phyloP scores from a whole-genome alignment of 64 coral and sea anemone species.

The Pocillopora damicornis region DNA sequence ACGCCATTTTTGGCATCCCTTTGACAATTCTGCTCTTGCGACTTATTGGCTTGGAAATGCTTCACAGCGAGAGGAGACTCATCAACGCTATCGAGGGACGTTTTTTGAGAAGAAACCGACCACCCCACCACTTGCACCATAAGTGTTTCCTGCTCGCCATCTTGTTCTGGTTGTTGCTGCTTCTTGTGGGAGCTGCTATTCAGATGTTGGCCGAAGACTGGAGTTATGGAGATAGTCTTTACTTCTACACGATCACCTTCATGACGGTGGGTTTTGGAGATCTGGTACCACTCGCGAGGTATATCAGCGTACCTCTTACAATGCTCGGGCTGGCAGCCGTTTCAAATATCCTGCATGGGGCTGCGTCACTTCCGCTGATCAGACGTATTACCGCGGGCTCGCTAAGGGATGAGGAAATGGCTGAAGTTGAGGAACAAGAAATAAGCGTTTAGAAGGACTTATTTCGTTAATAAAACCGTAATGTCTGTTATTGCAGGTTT shows the following conservation, averaged over 20 bases:
- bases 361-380: constrained; percentile 13
- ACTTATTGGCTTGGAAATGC: constrained; percentile 42
- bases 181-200: constrained; percentile 9
- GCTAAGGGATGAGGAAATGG: not conserved
- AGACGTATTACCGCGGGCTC: constrained; percentile 14
- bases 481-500: not conserved
- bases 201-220: constrained; percentile 28
- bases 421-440: not conserved
- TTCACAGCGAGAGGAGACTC: constrained; percentile 4
- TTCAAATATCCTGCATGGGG: constrained; percentile 16
- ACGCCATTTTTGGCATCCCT: constrained; percentile 28
- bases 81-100: constrained; percentile 15
- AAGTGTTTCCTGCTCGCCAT: constrained; percentile 29
- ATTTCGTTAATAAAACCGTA: not conserved
- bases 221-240: constrained; percentile 35
- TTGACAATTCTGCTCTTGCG: constrained; percentile 23
- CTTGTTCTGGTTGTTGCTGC: not conserved
- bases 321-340: constrained; percentile 18
- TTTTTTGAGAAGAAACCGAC: not conserved
- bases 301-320: not conserved
- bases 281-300: constrained; percentile 1
- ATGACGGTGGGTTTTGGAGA: constrained; percentile 56
- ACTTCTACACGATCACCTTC: constrained; percentile 39
- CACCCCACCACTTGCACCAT: constrained; percentile 2
- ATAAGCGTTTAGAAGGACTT: not conserved